These are phyloP conservation scores for Buathra laborator DNA, from an alignment of 2,888 invertebrate species.

Conservation along the genomic window DNA sequence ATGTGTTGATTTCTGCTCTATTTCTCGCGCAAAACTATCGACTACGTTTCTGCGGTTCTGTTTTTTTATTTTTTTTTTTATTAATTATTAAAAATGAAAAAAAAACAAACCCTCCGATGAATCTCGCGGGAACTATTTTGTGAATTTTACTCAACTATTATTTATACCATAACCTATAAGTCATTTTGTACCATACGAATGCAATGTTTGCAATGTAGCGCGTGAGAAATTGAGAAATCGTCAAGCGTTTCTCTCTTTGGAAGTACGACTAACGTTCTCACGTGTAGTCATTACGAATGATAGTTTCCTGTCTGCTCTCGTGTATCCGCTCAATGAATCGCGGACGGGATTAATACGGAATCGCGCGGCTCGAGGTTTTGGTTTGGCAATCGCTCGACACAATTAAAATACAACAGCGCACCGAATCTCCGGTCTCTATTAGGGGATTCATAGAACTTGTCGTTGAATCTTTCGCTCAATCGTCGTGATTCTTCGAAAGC, in stretches of 20 bases:
- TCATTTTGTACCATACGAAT: neutral
- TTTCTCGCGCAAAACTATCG: slow-evolving; percentile 33
- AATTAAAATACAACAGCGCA: neutral
- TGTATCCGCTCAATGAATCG: slow-evolving; percentile 44
- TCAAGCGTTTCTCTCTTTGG: slow-evolving; percentile 15
- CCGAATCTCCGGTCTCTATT: neutral
- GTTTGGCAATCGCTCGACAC: neutral
- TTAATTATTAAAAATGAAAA: neutral
- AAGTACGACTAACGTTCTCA: slow-evolving; percentile 13
- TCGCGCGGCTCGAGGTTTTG: neutral
- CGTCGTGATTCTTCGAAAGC: slow-evolving; percentile 1
- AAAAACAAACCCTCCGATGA: neutral
- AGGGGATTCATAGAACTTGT: too few relatives aligned
- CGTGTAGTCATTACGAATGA: slow-evolving; percentile 17
- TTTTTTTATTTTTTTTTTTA: neutral
- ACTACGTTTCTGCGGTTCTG: neutral
- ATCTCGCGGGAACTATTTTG: neutral
- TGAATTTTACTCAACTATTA: neutral
- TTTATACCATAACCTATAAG: neutral
- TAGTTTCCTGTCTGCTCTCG: slow-evolving; percentile 7
- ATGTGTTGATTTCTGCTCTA: slow-evolving; percentile 3
- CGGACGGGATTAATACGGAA: slow-evolving; percentile 11
- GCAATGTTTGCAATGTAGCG: slow-evolving; percentile 1
- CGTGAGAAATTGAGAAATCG: slow-evolving; percentile 24
- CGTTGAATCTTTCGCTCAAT: neutral